Evolutionary conservation across 2,113 vertebrate species (phyloP).

Genomic region (Xiphophorus couchianus): DNA sequence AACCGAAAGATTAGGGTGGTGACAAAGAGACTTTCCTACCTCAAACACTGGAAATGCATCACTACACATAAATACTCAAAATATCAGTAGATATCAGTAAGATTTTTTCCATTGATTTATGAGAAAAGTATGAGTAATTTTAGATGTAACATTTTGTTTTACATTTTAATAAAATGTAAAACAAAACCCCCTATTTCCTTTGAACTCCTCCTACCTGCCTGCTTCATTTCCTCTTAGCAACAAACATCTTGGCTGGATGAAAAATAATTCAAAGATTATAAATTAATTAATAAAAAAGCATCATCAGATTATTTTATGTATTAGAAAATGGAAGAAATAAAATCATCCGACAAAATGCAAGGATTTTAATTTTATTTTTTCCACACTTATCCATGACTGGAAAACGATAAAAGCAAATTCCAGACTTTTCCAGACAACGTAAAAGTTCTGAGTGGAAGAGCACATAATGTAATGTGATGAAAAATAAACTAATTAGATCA

Average conservation of each 20-base stretch:
- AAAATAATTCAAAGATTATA: not conserved
- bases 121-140: too few relatives aligned
- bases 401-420: too few relatives aligned
- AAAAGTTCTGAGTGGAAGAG: conserved; percentile 25
- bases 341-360: too few relatives aligned
- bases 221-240: not conserved
- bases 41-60: not conserved
- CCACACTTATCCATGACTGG: not conserved
- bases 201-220: not conserved
- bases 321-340: too few relatives aligned
- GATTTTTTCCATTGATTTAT: not conserved
- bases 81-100: not conserved
- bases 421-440: not conserved
- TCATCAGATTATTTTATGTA: too few relatives aligned
- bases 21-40: not conserved
- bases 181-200: too few relatives aligned
- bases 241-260: not conserved
- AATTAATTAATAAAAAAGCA: too few relatives aligned
- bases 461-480: conserved; percentile 33
- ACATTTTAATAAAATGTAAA: too few relatives aligned
- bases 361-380: not conserved
- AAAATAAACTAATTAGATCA: conserved; percentile 51
- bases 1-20: not conserved
- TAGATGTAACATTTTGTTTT: too few relatives aligned
- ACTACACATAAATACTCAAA: not conserved